A percentile compares a stretch with the other conserved stretches of the same genome.
These are phyloP conservation scores for Peromyscus maniculatus DNA, from an alignment of 2,113 vertebrate genomes.

Conservation along the genomic window DNA sequence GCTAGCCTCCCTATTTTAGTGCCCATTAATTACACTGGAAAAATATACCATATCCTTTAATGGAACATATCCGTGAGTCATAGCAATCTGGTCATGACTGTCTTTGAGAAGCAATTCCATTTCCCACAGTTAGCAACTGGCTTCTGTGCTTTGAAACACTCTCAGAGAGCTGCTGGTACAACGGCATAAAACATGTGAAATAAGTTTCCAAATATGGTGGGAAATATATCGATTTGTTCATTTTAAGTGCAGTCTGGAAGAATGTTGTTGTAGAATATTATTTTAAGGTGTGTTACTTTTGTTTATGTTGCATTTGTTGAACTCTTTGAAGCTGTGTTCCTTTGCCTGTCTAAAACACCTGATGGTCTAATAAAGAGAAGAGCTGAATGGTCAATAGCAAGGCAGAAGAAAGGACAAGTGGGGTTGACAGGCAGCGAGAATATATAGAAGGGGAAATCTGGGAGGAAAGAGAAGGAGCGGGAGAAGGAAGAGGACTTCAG, in stretches of 20 bases:
- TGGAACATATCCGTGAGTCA: neutral
- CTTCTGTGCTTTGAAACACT: neutral
- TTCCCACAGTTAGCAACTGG: neutral
- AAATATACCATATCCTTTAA: neutral
- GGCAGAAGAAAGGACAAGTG: too few species aligned
- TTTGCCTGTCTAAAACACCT: too few species aligned
- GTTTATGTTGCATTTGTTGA: too few species aligned
- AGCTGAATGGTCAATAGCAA: too few species aligned
- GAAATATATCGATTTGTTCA: neutral
- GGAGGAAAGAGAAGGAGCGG: too few species aligned
- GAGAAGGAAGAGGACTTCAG: too few species aligned
- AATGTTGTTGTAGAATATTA: too few species aligned
- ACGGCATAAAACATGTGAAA: neutral
- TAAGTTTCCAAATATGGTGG: neutral
- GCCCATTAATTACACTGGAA: neutral
- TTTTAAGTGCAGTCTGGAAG: neutral
- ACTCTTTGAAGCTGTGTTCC: too few species aligned
- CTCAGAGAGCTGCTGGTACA: slow-evolving; percentile 5
- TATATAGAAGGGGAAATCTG: too few species aligned
- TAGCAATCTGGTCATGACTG: neutral
- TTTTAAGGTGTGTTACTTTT: too few species aligned
- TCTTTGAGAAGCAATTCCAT: neutral
- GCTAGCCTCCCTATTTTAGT: neutral
- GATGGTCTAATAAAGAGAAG: too few species aligned
- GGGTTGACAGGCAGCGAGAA: too few species aligned